phyloP scores from a whole-genome alignment of 1,140 invertebrate species.

The Drosophila sproati region DNA sequence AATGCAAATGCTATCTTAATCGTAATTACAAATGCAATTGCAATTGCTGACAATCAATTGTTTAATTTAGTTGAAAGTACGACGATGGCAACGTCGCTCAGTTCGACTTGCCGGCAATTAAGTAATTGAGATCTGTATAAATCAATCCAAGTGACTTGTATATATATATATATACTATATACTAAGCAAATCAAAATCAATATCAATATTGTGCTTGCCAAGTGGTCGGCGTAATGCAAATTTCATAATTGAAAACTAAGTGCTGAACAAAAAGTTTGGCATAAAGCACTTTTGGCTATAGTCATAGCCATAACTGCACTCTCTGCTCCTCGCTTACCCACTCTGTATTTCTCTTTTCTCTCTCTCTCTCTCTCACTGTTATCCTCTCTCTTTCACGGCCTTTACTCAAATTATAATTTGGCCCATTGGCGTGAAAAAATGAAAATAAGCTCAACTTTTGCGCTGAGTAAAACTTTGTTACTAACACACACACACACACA shows the following conservation, averaged over 20 bases:
- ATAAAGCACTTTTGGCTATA: slow-evolving; percentile 60
- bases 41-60: slow-evolving; percentile 63
- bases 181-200: slow-evolving; percentile 54
- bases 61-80: slow-evolving; percentile 63
- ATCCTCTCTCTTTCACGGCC: not conserved
- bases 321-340: not conserved
- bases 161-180: slow-evolving; percentile 7
- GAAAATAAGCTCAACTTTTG: slow-evolving; percentile 74
- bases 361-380: not conserved
- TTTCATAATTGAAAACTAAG: slow-evolving; percentile 82
- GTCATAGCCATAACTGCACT: not conserved
- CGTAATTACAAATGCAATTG: slow-evolving; percentile 17
- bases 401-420: slow-evolving; percentile 59
- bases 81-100: slow-evolving; percentile 8
- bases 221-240: slow-evolving; percentile 68
- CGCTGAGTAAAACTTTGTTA: slow-evolving; percentile 63
- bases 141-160: slow-evolving; percentile 19
- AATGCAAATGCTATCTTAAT: slow-evolving; percentile 14
- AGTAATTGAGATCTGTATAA: slow-evolving; percentile 69
- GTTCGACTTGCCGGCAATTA: slow-evolving; percentile 55
- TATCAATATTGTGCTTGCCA: slow-evolving; percentile 75
- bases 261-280: slow-evolving; percentile 68
- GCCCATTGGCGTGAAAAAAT: slow-evolving; percentile 71
- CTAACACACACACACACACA: slow-evolving; percentile 6
- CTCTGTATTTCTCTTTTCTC: not conserved